Conservation (phyloP, 2,888 invertebrate species). For the Iselma pallidipennis region DNA sequence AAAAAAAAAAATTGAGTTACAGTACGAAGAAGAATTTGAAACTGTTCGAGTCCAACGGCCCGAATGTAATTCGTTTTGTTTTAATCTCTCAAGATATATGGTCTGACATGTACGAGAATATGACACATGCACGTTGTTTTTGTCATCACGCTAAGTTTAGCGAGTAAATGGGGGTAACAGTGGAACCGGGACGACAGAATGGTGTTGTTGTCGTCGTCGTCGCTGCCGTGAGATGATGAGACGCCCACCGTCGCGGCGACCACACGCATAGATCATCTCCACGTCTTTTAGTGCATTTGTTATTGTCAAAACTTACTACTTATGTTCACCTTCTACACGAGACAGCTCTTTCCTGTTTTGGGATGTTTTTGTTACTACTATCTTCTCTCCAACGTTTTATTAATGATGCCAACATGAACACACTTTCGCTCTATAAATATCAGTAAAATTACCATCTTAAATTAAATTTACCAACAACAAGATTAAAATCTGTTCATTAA, state of each 20-base stretch:
- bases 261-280: conserved; percentile 48
- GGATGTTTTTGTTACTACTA: conserved; percentile 27
- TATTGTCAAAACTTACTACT: conserved; percentile 35
- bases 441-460: conserved; percentile 13
- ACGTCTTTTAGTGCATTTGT: conserved; percentile 34
- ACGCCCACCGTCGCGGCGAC: conserved; percentile 42
- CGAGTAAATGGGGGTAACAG: conserved; percentile 41
- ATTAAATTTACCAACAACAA: conserved; percentile 6
- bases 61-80: conserved; percentile 26
- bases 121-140: conserved; percentile 40
- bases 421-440: conserved; percentile 23
- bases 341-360: conserved; percentile 36
- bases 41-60: not conserved
- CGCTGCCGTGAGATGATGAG: conserved; percentile 25
- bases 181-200: conserved; percentile 10
- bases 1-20: no score
- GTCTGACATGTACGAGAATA: conserved; percentile 31
- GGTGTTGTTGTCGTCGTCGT: conserved; percentile 25
- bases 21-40: no score
- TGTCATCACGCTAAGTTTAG: conserved; percentile 47
- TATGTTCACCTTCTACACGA: conserved; percentile 30
- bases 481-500: no score
- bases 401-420: conserved; percentile 21
- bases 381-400: conserved; percentile 19
- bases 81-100: conserved; percentile 32